Conservation (phyloP, 2,113 vertebrate genomes). For the Illadopsis cleaveri region DNA sequence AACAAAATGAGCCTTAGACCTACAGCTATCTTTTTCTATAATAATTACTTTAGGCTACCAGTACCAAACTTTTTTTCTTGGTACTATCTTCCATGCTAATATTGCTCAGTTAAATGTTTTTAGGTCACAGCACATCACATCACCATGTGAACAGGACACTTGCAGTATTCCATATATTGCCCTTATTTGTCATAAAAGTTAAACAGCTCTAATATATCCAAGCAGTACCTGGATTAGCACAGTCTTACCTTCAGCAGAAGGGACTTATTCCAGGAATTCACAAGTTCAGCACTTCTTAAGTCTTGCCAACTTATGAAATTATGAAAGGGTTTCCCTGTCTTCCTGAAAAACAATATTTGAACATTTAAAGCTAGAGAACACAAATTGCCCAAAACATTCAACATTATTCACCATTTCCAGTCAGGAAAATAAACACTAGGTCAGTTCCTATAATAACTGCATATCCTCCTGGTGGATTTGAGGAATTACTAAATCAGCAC, state of each 20-base stretch:
- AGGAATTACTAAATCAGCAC: background rate
- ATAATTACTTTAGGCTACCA: background rate
- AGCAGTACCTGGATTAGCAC: background rate
- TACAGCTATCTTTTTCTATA: background rate
- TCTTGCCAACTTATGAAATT: conserved; percentile 99
- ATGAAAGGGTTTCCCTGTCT: conserved; percentile 90
- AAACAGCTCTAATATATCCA: background rate
- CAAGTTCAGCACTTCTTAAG: conserved; percentile 84
- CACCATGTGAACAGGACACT: background rate
- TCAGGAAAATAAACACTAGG: background rate
- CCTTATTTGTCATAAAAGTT: background rate
- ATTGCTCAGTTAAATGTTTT: background rate
- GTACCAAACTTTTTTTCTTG: background rate
- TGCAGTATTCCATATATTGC: background rate
- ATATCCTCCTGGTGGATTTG: background rate
- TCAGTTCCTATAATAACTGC: background rate
- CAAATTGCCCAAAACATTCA: background rate
- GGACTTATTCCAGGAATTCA: conserved; percentile 90
- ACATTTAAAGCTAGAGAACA: background rate
- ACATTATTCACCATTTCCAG: background rate
- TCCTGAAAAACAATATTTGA: conserved; percentile 75
- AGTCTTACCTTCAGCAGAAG: conserved; percentile 85
- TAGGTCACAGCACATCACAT: background rate
- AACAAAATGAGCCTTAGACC: background rate
- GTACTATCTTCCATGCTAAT: background rate